Evolutionary conservation across 2,888 invertebrate genomes (phyloP).

Genomic region (Boloria selene): DNA sequence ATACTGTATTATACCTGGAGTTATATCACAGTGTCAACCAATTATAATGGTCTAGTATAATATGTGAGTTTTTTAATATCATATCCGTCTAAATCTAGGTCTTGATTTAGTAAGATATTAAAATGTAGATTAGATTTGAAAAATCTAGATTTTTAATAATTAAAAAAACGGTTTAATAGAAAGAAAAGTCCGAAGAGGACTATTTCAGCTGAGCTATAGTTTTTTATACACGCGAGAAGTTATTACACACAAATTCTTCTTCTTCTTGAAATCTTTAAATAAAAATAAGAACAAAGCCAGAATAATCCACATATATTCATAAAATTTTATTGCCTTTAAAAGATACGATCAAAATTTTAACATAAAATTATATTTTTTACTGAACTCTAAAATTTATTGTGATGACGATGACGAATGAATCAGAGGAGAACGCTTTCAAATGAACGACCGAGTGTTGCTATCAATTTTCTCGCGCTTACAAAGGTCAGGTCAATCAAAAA

Average conservation of each 20-base stretch:
- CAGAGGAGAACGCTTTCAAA: conserved; percentile 34
- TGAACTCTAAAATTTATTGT: conserved; percentile 16
- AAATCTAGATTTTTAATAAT: no score
- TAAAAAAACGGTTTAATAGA: no score
- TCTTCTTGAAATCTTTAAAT: no score
- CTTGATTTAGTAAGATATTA: not conserved
- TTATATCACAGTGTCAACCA: conserved; percentile 40
- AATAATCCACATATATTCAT: no score
- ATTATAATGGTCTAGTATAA: conserved; percentile 35
- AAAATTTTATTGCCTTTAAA: no score
- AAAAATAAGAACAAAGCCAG: no score
- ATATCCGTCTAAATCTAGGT: conserved; percentile 12
- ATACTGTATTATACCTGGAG: conserved; percentile 40
- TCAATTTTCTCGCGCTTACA: conserved; percentile 38
- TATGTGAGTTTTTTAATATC: conserved; percentile 26
- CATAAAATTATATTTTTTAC: not conserved
- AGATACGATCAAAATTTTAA: no score
- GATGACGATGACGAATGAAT: conserved; percentile 29
- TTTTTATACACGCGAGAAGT: no score
- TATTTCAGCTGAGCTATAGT: no score
- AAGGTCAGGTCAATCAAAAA: conserved; percentile 63
- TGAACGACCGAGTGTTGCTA: conserved; percentile 34
- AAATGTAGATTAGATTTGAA: not conserved
- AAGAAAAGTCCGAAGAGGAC: no score
- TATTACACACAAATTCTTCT: no score